Percentiles rank a stretch among this genome's conserved stretches.
These are phyloP conservation scores for Leucophenga maculata DNA, from an alignment of 2,888 invertebrate genomes.

Conservation along the genomic window DNA sequence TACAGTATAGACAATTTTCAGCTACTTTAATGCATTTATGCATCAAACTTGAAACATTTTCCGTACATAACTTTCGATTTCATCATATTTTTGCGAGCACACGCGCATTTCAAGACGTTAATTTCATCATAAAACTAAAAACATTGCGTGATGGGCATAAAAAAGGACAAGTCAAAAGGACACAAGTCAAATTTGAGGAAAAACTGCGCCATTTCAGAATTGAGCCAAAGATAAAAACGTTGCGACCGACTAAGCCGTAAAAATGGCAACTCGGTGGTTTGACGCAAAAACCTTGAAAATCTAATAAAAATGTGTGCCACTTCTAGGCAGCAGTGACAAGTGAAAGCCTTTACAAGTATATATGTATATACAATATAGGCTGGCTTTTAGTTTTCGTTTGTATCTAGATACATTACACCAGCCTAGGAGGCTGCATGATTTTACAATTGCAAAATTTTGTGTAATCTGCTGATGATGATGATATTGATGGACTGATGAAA, in stretches of 20 bases:
- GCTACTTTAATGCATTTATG: no score
- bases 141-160: constrained; percentile 52
- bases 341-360: not conserved
- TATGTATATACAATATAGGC: no score
- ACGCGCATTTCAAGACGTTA: constrained; percentile 37
- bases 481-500: not conserved
- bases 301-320: constrained; percentile 10
- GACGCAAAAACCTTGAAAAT: constrained; percentile 31
- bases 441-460: not conserved
- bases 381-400: not conserved
- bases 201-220: constrained; percentile 24
- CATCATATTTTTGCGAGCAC: not conserved
- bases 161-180: constrained; percentile 38
- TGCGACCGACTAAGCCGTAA: not conserved
- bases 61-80: not conserved
- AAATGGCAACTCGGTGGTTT: constrained; percentile 32
- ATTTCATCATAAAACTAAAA: constrained; percentile 62
- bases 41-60: no score
- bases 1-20: no score
- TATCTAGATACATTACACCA: no score
- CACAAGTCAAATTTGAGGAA: not conserved
- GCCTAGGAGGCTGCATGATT: no score
- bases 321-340: no score
- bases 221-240: constrained; percentile 17
- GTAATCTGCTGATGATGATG: not conserved